phyloP scores from a whole-genome alignment of 1,140 invertebrate species.

The Drosophila setifemur region DNA sequence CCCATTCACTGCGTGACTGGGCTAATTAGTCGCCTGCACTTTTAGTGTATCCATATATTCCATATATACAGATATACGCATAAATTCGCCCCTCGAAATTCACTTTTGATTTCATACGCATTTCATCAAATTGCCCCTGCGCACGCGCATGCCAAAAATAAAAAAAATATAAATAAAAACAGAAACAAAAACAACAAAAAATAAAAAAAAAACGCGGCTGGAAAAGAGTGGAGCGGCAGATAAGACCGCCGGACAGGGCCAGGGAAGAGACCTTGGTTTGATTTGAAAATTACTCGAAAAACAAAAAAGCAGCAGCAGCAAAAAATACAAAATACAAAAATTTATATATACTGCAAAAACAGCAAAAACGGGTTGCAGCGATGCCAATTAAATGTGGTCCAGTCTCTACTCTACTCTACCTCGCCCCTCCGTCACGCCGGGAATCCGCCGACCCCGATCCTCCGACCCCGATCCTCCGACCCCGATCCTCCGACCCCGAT shows the following conservation, averaged over 20 bases:
- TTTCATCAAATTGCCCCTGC: conserved; percentile 80
- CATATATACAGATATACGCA: not conserved
- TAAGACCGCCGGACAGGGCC: conserved; percentile 29
- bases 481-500: not conserved
- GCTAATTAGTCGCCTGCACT: conserved; percentile 52
- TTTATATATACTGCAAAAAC: conserved; percentile 3
- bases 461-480: not conserved
- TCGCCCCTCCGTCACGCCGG: not conserved
- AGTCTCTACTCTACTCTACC: too few species aligned
- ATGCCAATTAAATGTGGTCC: conserved; percentile 70
- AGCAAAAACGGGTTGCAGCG: conserved; percentile 53
- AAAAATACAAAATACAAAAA: not conserved
- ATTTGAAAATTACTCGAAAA: conserved; percentile 74
- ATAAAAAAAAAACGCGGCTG: too few species aligned
- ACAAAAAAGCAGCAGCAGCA: conserved; percentile 6
- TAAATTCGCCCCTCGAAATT: conserved; percentile 48
- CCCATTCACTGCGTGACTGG: conserved; percentile 58
- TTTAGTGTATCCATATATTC: not conserved
- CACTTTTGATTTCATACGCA: conserved; percentile 81
- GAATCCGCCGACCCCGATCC: not conserved
- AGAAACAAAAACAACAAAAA: not conserved
- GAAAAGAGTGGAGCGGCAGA: conserved; percentile 13
- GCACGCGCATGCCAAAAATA: conserved; percentile 60
- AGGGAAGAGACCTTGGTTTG: conserved; percentile 71
- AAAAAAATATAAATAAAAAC: not conserved